phyloP scores from a whole-genome alignment of 2,113 vertebrate genomes.

The Casuarius casuarius region DNA sequence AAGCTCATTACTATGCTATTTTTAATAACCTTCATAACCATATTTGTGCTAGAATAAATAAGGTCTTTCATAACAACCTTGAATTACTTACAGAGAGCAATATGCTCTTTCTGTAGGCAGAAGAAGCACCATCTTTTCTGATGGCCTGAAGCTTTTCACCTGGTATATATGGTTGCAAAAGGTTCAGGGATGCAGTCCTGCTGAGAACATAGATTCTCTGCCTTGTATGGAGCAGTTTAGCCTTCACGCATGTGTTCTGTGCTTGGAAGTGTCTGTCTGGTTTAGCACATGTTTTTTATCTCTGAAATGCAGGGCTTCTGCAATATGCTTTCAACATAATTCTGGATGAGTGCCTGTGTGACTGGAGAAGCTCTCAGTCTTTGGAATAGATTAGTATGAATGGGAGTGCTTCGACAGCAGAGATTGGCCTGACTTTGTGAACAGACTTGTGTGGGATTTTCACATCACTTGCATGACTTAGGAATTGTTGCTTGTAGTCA shows the following conservation, averaged over 20 bases:
- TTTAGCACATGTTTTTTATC: not conserved
- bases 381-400: slow-evolving; percentile 30
- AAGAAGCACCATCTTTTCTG: not conserved
- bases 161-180: not conserved
- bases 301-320: slow-evolving; percentile 15
- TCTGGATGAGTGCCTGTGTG: slow-evolving; percentile 44
- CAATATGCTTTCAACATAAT: slow-evolving; percentile 33
- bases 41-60: slow-evolving; percentile 12
- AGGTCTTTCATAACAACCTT: not conserved
- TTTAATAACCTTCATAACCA: not conserved
- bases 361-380: not conserved
- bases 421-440: not conserved
- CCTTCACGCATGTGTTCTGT: slow-evolving; percentile 13
- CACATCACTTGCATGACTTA: not conserved
- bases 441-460: not conserved
- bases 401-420: not conserved
- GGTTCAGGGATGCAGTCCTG: not conserved
- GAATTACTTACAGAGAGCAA: not conserved
- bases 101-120: not conserved
- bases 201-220: not conserved
- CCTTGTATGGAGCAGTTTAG: fast-evolving
- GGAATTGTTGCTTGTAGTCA: not conserved
- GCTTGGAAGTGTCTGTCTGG: not conserved
- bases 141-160: not conserved
- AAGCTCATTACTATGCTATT: slow-evolving; percentile 32